Conservation (phyloP, 2,888 invertebrate genomes). For the Metacarcinus magister region DNA sequence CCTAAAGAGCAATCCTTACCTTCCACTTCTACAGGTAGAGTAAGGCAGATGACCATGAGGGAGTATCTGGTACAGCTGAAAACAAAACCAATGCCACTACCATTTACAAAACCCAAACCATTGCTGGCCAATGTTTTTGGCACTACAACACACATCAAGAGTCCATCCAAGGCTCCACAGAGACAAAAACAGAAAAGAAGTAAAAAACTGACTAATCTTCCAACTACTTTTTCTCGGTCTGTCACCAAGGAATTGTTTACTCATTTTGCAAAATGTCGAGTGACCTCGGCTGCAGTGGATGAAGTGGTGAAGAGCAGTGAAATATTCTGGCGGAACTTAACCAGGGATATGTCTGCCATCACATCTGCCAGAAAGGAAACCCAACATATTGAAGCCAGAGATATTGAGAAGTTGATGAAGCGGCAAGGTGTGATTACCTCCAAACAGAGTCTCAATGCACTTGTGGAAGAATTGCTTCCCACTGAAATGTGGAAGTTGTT, state of each 20-base stretch:
- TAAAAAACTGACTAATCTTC: background rate
- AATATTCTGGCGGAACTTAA: background rate
- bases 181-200: background rate
- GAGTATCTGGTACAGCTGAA: constrained; percentile 10
- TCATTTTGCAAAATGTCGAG: background rate
- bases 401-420: constrained; percentile 3
- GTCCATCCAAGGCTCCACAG: background rate
- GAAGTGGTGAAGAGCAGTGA: background rate
- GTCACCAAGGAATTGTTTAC: background rate
- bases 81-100: background rate
- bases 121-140: background rate
- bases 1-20: background rate
- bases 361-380: background rate
- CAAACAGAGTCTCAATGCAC: background rate
- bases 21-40: background rate
- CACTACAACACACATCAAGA: background rate
- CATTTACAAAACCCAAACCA: background rate
- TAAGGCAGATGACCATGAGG: constrained; percentile 22
- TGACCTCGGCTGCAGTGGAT: background rate
- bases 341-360: background rate
- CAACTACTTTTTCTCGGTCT: background rate
- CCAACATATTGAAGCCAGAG: background rate
- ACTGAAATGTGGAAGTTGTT: background rate
- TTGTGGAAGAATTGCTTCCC: background rate
- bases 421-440: background rate